Evolutionary conservation across 2,113 vertebrate species (phyloP), one percentile per base, ranked within the genome.

Genomic region (Halichoerus grypus): DNA sequence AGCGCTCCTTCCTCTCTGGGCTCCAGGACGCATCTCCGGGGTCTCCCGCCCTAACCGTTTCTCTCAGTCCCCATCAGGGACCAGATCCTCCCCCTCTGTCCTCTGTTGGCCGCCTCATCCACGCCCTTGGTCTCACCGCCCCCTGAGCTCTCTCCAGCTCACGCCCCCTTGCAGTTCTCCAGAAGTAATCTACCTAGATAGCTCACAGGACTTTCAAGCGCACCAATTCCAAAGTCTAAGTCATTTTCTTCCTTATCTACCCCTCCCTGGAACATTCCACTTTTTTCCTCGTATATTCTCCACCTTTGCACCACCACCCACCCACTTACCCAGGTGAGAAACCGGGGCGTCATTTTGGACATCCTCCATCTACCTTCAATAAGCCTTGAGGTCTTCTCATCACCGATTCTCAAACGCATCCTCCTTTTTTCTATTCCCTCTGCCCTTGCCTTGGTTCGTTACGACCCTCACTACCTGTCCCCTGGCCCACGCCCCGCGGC

Each of bases 101-200:
- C 39, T 89, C 31, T 2, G 0, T 0, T 18, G 55, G 88, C 39
- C 0, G 26, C 6, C 79, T 89, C 18, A 13, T 21, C 63, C 61
- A 61, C 0, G 7, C 3, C 49, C 12, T 42, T 53, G 67, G n/a
- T 24, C 61, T 89, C 49, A 42, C 14, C 39, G 7, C 15, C 26
- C 39, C 26, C 46, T 26, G 21, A 31, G 22, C 59, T 24, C 2
- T 7, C n/a, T 88, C 71, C 39, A 51, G 53, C 7, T 69, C 67
- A 88, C 57, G 21, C 24, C 51, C 22, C 46, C n/a, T 51, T 7
- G 3, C 39, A 84, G 79, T n/a, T 84, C 61, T 93, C 61, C 33
- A 71, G 85, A 96, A 69, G 21, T 69, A 28, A 95, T 84, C 63
- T 39, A 55, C 77, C 36, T 28, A 19, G 36, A 49, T 13, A 71